Percentiles rank a stretch among this genome's conserved stretches.
Evolutionary conservation across 53 echinoderm and acorn worm species (phyloP).

Genomic region (Zoroaster sp.): DNA sequence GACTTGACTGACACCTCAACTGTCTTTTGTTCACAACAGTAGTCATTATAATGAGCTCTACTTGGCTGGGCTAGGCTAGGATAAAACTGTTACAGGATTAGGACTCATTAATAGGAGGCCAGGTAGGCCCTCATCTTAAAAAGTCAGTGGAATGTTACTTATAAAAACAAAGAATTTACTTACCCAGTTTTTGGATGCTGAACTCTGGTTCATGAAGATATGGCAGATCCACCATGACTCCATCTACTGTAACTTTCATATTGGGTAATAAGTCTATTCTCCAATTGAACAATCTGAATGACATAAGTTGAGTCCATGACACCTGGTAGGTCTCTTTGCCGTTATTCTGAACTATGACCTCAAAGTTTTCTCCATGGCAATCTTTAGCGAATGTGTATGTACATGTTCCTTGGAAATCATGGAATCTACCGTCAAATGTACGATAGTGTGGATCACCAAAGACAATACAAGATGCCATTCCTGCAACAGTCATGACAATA

Average conservation of each 20-base stretch:
- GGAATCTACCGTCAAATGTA: conserved; percentile 91
- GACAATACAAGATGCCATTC: conserved; percentile 90
- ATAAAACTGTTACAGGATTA: no score
- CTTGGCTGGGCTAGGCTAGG: no score
- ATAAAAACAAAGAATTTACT: conserved; percentile 21
- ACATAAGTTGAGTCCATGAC: conserved; percentile 86
- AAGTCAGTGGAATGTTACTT: no score
- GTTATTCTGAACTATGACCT: conserved; percentile 89
- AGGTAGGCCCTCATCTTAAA: no score
- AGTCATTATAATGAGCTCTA: no score
- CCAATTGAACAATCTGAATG: conserved; percentile 75
- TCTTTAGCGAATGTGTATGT: conserved; percentile 88
- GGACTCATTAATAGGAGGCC: no score
- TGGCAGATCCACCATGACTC: conserved; percentile 65
- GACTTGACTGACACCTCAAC: no score
- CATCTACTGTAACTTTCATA: conserved; percentile 74
- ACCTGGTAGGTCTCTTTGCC: conserved; percentile 91
- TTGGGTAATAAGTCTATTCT: conserved; percentile 86
- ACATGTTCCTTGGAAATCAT: conserved; percentile 96
- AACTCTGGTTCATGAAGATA: conserved; percentile 79
- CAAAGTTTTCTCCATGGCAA: conserved; percentile 75
- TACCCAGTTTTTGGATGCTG: conserved; percentile 95
- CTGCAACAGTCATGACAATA: conserved; percentile 37
- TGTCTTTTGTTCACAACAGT: no score
- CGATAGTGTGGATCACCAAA: conserved; percentile 98